Evolutionary conservation across 1,140 invertebrate genomes (phyloP), one percentile per base, ranked within the genome.

Genomic region (Drosophila biarmipes): DNA sequence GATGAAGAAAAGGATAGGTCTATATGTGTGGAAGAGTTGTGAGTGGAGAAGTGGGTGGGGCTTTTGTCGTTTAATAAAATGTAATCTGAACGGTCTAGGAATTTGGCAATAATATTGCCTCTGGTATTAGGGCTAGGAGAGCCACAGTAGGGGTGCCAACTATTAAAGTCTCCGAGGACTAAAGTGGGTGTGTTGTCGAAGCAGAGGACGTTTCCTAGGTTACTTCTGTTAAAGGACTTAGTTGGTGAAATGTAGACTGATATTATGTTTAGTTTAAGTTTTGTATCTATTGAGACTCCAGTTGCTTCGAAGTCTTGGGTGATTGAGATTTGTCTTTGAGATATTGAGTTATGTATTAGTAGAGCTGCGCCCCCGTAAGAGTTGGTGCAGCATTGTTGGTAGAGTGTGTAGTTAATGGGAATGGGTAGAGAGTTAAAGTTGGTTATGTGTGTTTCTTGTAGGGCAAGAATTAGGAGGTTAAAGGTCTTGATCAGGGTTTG

Each of bases 81-180:
- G 37, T 15, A 38, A 38, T 38, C 37, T 38, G 37, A 38, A 38
- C n/a, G n/a, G n/a, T 38, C 37, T 38, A 15, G n/a, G 37, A 38
- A 38, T 38, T 38, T 38, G 37, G 37, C 37, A 38, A 38, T 38
- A 38, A 38, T 38, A 38, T 38, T 38, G 37, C 37, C 37, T 38
- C n/a, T 38, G 37, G 37, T 15, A 38, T 38, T 38, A 38, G 37
- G n/a, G n/a, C 37, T 38, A 15, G 37, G n/a, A 15, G 37, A 38
- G 37, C 37, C 37, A 6, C 37, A 38, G 37, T 38, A 38, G 37
- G n/a, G 37, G 37, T 35, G 34, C 34, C 34, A 35, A 8, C 34
- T 35, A 14, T 35, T 35, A 35, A 35, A 35, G 29, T 29, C 37
- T 38, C 37, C 37, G 37, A 38, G 37, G 37, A 38, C 37, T 38